A percentile compares a stretch with the other conserved stretches of the same genome.
phyloP scores from a whole-genome alignment of 1,140 invertebrate species.

The Mesaphorura yosii region DNA sequence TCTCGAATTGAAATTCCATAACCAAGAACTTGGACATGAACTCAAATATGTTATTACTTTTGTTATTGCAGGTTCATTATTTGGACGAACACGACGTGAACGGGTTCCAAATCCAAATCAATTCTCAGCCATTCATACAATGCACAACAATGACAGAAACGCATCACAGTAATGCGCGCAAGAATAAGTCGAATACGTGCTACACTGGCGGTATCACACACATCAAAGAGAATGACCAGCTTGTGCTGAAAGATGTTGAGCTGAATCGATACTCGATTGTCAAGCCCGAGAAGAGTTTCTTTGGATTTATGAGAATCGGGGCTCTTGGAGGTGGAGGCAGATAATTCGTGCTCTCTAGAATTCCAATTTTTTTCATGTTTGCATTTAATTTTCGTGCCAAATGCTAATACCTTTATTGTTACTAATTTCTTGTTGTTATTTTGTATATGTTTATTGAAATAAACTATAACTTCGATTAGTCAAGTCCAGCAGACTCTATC shows the following conservation, averaged over 20 bases:
- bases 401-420: no score
- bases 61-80: slow-evolving; percentile 44
- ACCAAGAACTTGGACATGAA: slow-evolving; percentile 2
- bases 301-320: slow-evolving; percentile 61
- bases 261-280: slow-evolving; percentile 55
- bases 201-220: slow-evolving; percentile 56
- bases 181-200: slow-evolving; percentile 44
- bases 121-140: slow-evolving; percentile 42
- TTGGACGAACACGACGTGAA: slow-evolving; percentile 51
- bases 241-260: slow-evolving; percentile 55
- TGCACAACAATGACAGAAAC: slow-evolving; percentile 45
- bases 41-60: slow-evolving; percentile 11
- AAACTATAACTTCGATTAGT: no score
- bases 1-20: not conserved
- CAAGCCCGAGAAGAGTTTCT: slow-evolving; percentile 62
- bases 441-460: no score
- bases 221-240: slow-evolving; percentile 48
- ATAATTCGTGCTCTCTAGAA: no score
- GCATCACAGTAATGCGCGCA: slow-evolving; percentile 32
- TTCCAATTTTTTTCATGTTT: no score
- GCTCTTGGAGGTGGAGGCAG: slow-evolving; percentile 25
- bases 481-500: no score
- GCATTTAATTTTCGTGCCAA: no score
- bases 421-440: no score
- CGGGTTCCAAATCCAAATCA: slow-evolving; percentile 46